These are phyloP conservation scores for Lasioglossum oenotherae DNA, from an alignment of 2,888 invertebrate species.

Conservation along the genomic window DNA sequence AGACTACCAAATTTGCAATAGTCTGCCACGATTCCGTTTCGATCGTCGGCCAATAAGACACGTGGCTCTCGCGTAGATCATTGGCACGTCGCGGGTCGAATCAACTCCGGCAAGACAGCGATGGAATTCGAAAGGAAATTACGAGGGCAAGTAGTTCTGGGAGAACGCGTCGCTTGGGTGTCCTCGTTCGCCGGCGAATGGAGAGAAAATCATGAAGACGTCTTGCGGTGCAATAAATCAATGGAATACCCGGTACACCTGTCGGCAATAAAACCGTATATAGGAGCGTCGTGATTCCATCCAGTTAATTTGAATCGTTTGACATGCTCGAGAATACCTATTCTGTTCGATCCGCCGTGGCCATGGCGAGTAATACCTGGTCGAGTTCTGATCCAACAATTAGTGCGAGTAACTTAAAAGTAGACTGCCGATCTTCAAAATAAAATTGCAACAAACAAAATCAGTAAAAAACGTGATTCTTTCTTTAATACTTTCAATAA, in stretches of 20 bases:
- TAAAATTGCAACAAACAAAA: no score
- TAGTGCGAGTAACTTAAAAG: background rate
- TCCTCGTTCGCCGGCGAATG: background rate
- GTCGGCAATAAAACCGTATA: background rate
- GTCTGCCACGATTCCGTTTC: background rate
- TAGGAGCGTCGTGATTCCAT: background rate
- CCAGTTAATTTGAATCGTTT: slow-evolving; percentile 7
- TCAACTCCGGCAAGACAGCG: background rate
- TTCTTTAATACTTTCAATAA: no score
- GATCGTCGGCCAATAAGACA: slow-evolving; percentile 16
- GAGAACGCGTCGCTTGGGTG: slow-evolving; percentile 14
- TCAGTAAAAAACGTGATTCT: no score
- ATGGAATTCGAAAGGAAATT: slow-evolving; percentile 26
- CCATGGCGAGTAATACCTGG: background rate
- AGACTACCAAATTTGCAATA: background rate
- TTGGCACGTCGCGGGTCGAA: background rate
- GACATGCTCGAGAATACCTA: background rate
- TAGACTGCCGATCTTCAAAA: no score
- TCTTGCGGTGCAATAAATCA: slow-evolving; percentile 7
- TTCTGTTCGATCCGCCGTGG: background rate
- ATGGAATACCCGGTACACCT: slow-evolving; percentile 17
- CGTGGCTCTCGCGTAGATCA: slow-evolving; percentile 11
- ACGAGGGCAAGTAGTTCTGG: slow-evolving; percentile 7
- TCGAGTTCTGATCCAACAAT: background rate
- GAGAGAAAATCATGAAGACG: background rate